These are phyloP conservation scores for Cinclus cinclus DNA, from an alignment of 2,113 vertebrate species.

Conservation along the genomic window DNA sequence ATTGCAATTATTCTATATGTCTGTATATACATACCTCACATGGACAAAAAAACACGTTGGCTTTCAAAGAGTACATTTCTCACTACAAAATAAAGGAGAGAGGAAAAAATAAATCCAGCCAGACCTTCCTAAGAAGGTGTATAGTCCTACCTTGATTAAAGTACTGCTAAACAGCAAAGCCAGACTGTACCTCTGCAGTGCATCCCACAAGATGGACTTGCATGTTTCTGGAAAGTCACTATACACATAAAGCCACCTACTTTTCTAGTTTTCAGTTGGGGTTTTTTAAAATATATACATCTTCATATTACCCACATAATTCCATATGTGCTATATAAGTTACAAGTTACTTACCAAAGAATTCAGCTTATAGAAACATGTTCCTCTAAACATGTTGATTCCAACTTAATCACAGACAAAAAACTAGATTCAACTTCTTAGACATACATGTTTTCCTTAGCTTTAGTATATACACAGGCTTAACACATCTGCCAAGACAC, in stretches of 20 bases:
- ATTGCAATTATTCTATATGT: neutral
- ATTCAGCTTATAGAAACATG: neutral
- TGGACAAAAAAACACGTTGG: neutral
- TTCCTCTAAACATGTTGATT: neutral
- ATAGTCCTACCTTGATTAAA: neutral
- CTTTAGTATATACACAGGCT: neutral
- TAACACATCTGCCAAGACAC: neutral
- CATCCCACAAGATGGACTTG: rapidly evolving
- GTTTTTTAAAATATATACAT: neutral
- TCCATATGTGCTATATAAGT: neutral
- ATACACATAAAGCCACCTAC: neutral
- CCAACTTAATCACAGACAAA: neutral
- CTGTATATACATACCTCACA: neutral
- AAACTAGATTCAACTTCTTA: neutral
- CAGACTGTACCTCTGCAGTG: neutral
- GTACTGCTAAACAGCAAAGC: neutral
- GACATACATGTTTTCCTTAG: neutral
- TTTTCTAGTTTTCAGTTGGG: neutral
- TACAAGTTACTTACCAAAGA: neutral
- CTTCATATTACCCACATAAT: neutral
- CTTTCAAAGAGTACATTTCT: neutral
- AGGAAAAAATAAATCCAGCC: neutral
- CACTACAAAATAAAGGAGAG: neutral
- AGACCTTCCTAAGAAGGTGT: neutral
- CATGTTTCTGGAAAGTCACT: neutral